Evolutionary conservation across 2,888 invertebrate species (phyloP), one percentile per base, ranked within the genome.

Genomic region (Macrosoma leucophasiata): DNA sequence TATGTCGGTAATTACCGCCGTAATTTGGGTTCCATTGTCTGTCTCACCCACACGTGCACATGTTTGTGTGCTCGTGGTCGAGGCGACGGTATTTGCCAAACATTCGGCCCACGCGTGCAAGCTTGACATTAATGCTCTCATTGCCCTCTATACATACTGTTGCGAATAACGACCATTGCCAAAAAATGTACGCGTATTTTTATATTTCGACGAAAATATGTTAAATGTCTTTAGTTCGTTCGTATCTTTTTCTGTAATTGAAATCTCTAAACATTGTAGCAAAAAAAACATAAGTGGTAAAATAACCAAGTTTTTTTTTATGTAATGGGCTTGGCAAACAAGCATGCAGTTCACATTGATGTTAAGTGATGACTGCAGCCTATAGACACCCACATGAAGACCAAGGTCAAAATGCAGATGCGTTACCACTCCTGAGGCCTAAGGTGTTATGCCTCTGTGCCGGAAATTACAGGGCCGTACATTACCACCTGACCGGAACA

Each of bases 11-110:
- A 65, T 63, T 58, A 52, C 43, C 43, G 39, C 36, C 37, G 52
- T 62, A 55, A 64, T 49, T 52, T 33, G 46, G 44, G 43, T 18
- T 43, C 56, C 50, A 69, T 71, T 69, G 69, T 61, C 56, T 43
- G 31, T 29, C n/a, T 43, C 63, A 50, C 68, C 69, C 60, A 64
- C 62, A 43, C 32, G 44, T 30, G 29, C 37, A 52, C 42, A 46
- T 41, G 52, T 46, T 41, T 37, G 52, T 54, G 50, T 53, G 55
- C 51, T 55, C 56, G 52, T 44, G 39, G 41, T 35, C 29, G 20
- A 36, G 18, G 18, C 17, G 14, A 21, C 38, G 30, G 42, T 55
- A 60, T 62, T 68, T 53, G 58, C 63, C 62, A 68, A 70, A 70
- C 49, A 48, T 32, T 49, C 53, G 36, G 45, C 73, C 72, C 54